These are phyloP conservation scores for Pachypeltis micranthus DNA, from an alignment of 1,140 invertebrate genomes.

Conservation along the genomic window DNA sequence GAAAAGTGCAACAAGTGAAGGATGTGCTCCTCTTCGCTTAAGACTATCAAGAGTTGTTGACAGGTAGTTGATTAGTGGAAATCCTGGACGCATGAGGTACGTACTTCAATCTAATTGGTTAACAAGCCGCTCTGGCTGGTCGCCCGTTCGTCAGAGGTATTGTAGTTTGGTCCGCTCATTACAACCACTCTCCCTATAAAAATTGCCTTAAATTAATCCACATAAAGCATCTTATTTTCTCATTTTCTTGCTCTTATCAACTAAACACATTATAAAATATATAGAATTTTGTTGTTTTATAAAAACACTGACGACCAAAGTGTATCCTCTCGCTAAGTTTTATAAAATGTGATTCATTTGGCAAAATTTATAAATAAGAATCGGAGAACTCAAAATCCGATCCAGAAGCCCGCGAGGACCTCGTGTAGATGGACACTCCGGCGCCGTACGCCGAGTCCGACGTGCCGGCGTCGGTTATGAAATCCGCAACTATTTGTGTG, in stretches of 20 bases:
- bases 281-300: background rate
- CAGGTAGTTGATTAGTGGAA: no score
- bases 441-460: constrained; percentile 60
- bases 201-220: background rate
- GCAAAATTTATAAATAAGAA: constrained; percentile 57
- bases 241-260: no score
- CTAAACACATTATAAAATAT: no score
- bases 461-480: constrained; percentile 60
- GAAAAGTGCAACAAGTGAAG: no score
- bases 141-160: background rate
- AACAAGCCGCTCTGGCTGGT: background rate
- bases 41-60: no score
- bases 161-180: background rate
- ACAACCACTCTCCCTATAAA: constrained; percentile 8
- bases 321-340: constrained; percentile 21
- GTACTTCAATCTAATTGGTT: constrained; percentile 9
- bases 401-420: constrained; percentile 61
- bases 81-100: background rate
- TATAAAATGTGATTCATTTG: no score
- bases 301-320: background rate
- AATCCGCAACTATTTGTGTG: constrained; percentile 51
- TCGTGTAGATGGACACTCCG: constrained; percentile 56
- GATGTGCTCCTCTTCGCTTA: no score
- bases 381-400: constrained; percentile 79
- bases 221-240: no score